A percentile compares a stretch with the other conserved stretches of the same genome.
Conservation (phyloP, 2,888 invertebrate genomes). For the Spilosoma lubricipeda region DNA sequence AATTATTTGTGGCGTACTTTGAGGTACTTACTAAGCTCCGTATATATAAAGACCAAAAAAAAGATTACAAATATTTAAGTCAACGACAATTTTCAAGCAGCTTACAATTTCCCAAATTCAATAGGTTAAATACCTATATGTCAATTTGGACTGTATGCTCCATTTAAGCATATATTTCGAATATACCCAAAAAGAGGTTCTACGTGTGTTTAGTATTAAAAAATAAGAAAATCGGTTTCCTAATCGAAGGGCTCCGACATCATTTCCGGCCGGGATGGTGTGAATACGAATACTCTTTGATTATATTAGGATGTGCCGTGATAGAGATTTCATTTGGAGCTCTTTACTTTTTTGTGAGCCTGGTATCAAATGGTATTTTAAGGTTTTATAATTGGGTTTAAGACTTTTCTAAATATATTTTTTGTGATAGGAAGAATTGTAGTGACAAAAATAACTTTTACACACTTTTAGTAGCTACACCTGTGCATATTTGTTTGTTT, state of each 20-base stretch:
- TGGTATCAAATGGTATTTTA: constrained; percentile 16
- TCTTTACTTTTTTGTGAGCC: constrained; percentile 29
- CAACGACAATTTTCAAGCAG: too few relatives aligned
- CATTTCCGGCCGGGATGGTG: constrained; percentile 45
- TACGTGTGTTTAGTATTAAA: constrained; percentile 48
- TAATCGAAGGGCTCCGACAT: constrained; percentile 48
- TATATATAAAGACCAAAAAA: too few relatives aligned
- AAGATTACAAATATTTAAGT: too few relatives aligned
- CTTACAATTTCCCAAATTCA: too few relatives aligned
- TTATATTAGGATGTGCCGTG: constrained; percentile 35
- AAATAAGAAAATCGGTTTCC: constrained; percentile 43
- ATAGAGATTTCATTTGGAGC: constrained; percentile 34
- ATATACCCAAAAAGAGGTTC: constrained; percentile 38
- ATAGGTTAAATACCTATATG: background rate
- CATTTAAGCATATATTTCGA: constrained; percentile 35
- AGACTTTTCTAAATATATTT: background rate
- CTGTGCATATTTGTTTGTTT: background rate
- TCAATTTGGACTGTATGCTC: constrained; percentile 10
- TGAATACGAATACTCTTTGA: constrained; percentile 50
- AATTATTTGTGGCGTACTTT: too few relatives aligned
- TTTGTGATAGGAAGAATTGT: background rate
- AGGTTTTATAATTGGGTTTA: background rate
- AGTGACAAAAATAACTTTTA: too few relatives aligned
- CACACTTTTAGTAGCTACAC: too few relatives aligned
- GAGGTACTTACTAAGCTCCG: too few relatives aligned